phyloP scores from a whole-genome alignment of 2,797 vertebrate species.

The Etheostoma nigrum region DNA sequence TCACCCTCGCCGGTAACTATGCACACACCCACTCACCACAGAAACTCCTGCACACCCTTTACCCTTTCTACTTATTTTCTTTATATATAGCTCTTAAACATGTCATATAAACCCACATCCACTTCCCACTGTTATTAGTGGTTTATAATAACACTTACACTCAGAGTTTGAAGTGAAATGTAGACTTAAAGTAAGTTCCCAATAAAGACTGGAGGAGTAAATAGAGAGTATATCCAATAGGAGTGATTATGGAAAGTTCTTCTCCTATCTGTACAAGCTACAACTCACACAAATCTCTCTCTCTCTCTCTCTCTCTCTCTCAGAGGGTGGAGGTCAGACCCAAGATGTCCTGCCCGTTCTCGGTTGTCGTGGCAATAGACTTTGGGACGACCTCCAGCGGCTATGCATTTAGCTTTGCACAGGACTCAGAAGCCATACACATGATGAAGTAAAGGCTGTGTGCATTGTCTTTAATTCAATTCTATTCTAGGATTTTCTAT shows the following conservation, averaged over 20 bases:
- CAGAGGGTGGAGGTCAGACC: constrained; percentile 88
- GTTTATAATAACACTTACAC: constrained; percentile 48
- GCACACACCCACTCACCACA: constrained; percentile 34
- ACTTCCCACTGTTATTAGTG: constrained; percentile 59
- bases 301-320: constrained; percentile 27
- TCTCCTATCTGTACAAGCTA: neutral
- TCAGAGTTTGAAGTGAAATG: constrained; percentile 22
- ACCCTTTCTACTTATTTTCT: constrained; percentile 42
- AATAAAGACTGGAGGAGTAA: neutral
- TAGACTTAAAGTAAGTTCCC: constrained; percentile 1
- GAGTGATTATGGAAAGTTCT: neutral
- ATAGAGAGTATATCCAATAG: neutral
- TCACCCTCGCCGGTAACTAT: constrained; percentile 90
- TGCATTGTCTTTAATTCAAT: neutral
- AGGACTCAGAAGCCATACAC: constrained; percentile 94
- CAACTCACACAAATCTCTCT: constrained; percentile 3
- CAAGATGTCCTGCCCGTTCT: constrained; percentile 83
- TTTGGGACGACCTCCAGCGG: constrained; percentile 97
- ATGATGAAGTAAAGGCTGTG: constrained; percentile 91
- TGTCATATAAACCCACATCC: constrained; percentile 42
- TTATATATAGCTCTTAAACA: constrained; percentile 55
- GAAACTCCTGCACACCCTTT: constrained; percentile 45
- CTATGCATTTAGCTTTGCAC: constrained; percentile 95
- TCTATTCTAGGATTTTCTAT: neutral
- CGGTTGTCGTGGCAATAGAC: constrained; percentile 96